phyloP scores from a whole-genome alignment of 2,797 vertebrate genomes.

The Oreortyx pictus region DNA sequence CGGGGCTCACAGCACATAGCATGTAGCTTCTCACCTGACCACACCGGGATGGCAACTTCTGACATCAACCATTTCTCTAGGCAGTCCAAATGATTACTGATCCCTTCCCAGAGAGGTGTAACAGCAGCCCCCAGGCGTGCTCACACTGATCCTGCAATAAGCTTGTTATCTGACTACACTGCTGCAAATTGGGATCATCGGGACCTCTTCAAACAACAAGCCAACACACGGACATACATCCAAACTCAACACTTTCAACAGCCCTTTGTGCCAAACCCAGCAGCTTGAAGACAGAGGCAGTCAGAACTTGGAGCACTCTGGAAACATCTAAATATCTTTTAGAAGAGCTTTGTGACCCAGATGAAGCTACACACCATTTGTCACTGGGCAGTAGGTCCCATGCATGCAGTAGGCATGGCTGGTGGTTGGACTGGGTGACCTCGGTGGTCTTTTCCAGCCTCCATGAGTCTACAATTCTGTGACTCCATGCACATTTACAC shows the following conservation, averaged over 20 bases:
- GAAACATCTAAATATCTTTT: not conserved
- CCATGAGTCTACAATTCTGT: too few species aligned
- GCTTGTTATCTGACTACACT: not conserved
- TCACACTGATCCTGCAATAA: not conserved
- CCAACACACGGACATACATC: fast-evolving
- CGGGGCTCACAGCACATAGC: not conserved
- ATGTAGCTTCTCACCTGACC: not conserved
- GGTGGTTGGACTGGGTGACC: too few species aligned
- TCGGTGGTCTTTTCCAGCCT: too few species aligned
- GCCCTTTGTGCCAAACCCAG: not conserved
- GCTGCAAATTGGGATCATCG: not conserved
- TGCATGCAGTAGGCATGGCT: fast-evolving
- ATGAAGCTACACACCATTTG: not conserved
- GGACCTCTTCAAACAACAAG: not conserved
- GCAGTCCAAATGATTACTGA: slow-evolving; percentile 48
- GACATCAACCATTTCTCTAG: not conserved
- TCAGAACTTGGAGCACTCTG: not conserved
- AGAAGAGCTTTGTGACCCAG: not conserved
- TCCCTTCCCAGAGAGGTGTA: slow-evolving; percentile 16
- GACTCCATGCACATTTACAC: too few species aligned
- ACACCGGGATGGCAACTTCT: not conserved
- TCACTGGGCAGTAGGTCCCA: not conserved
- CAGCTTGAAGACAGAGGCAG: not conserved
- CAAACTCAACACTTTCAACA: not conserved
- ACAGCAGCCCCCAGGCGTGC: slow-evolving; percentile 6